These are phyloP conservation scores for Ochotona princeps DNA, from an alignment of 2,113 vertebrate species.

Conservation along the genomic window DNA sequence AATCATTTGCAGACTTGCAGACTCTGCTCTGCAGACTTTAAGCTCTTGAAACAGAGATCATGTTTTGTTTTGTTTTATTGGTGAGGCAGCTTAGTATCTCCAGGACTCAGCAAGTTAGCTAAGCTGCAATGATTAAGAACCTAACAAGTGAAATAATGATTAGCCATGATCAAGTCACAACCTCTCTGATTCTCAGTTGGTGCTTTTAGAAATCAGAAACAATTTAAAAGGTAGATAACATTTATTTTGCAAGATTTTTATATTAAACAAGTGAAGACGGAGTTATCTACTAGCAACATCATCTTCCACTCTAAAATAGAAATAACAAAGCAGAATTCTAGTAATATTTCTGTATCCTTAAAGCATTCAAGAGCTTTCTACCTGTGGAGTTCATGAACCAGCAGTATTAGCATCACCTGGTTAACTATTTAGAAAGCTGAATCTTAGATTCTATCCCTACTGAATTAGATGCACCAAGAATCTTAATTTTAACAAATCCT, in stretches of 20 bases:
- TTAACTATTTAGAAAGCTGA: neutral
- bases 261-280: neutral
- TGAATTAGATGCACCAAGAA: neutral
- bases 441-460: neutral
- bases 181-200: neutral
- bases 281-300: neutral
- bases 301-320: neutral
- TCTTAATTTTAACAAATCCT: neutral
- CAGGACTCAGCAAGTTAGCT: neutral
- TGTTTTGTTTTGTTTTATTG: neutral
- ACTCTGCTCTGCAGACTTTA: neutral
- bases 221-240: neutral
- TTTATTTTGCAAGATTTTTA: neutral
- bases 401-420: neutral
- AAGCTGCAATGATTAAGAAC: constrained; percentile 18
- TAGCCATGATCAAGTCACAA: constrained; percentile 17
- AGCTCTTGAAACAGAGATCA: neutral
- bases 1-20: neutral
- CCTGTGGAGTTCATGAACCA: neutral
- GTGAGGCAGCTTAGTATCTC: neutral
- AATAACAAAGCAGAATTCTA: neutral
- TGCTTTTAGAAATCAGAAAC: neutral
- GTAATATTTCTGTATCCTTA: neutral
- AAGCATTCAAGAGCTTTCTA: neutral
- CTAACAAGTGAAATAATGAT: neutral